Conservation (phyloP, 1,140 invertebrate genomes). For the Heterodera schachtii region DNA sequence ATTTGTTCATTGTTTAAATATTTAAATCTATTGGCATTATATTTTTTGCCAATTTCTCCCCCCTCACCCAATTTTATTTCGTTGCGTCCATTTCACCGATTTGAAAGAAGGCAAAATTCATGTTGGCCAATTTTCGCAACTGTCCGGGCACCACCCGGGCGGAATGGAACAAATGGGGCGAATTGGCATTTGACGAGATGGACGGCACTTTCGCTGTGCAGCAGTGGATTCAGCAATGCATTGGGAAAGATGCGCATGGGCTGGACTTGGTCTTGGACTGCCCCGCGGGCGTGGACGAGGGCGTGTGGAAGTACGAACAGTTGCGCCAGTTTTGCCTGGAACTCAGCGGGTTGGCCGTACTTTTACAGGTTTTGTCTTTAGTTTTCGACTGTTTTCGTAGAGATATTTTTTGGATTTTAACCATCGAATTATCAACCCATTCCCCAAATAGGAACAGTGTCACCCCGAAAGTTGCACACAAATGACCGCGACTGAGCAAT, state of each 20-base stretch:
- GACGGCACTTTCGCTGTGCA: constrained; percentile 96
- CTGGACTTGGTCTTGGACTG: constrained; percentile 91
- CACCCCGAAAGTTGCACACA: constrained; percentile 93
- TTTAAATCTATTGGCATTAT: too few species aligned
- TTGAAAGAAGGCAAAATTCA: too few species aligned
- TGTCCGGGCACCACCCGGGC: constrained; percentile 29
- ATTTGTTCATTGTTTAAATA: too few species aligned
- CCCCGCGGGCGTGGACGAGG: constrained; percentile 95
- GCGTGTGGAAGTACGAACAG: constrained; percentile 99
- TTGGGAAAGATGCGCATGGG: constrained; percentile 86
- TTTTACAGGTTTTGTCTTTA: constrained; percentile 71
- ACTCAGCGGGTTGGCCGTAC: constrained; percentile 91
- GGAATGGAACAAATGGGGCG: constrained; percentile 96
- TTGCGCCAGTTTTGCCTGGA: constrained; percentile 77
- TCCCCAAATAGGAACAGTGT: constrained; percentile 79
- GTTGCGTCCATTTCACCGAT: too few species aligned
- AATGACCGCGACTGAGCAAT: constrained; percentile 99
- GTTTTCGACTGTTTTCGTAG: too few species aligned
- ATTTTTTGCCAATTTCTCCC: too few species aligned
- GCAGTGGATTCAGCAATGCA: constrained; percentile 97
- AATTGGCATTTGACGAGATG: constrained; percentile 98
- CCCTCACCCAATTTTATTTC: too few species aligned
- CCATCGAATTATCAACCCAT: neutral
- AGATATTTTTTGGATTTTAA: neutral
- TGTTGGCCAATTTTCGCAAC: constrained; percentile 18